Evolutionary conservation across 1,140 invertebrate genomes (phyloP), one percentile per base, ranked within the genome.

Genomic region (Papilio glaucus): DNA sequence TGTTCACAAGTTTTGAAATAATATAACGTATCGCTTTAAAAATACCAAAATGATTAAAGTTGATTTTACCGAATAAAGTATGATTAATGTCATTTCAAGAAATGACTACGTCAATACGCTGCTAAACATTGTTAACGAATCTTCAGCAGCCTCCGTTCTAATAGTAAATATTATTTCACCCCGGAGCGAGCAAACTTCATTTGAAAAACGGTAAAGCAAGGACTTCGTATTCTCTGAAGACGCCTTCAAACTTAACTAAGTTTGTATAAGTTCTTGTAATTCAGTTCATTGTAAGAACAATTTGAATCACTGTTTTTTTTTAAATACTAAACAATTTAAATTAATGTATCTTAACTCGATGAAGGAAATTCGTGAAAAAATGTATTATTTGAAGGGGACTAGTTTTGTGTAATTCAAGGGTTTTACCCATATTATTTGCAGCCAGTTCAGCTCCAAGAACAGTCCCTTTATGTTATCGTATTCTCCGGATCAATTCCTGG

Each of bases 131-230:
- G 62, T 39, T 38, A 65, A 65, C 62, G 62, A 65, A 39, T 65
- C 33, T 65, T 15, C 61, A 38, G 33, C 37, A 39, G 37, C 21
- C 21, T 26, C 41, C 41, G 41, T 8, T 53, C 60, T 65, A n/a
- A 39, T 38, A 65, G 62, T 41, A 65, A 65, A 65, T 65, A 65
- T 65, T 65, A 65, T 65, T 39, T 39, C 62, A 13, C 33, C 33
- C 62, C 33, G 62, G 18, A 65, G 62, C 62, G 62, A 21, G 62
- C 37, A 39, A 65, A 65, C 37, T 41, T 65, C 15, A 37, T 65
- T 65, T 65, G 62, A 65, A 65, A 65, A 65, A 65, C 60, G 60
- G 60, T 37, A 24, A 37, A 33, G 62, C 61, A 18, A 38, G 33
- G 62, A 39, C 62, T 65, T 41, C 7, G 62, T 65, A 65, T 37